A percentile compares a stretch with the other conserved stretches of the same genome.
Conservation (phyloP, 2,888 invertebrate species). For the Diploptera punctata region DNA sequence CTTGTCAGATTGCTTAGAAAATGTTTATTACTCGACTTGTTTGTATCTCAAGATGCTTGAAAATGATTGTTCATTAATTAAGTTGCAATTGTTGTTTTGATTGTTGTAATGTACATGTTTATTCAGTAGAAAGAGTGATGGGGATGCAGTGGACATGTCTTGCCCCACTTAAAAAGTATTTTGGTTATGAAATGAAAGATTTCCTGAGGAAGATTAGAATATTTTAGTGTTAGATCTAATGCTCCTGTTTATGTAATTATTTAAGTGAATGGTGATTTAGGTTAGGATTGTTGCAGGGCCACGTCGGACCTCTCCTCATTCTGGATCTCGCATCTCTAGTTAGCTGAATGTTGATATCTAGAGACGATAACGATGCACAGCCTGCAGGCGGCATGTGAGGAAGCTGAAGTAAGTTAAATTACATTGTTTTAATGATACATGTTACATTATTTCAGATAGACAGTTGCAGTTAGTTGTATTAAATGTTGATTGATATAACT, state of each 20-base stretch:
- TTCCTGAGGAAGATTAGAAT: neutral
- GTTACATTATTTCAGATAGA: too few species aligned
- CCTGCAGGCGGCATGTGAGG: slow-evolving; percentile 70
- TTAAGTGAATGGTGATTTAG: too few species aligned
- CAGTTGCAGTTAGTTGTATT: too few species aligned
- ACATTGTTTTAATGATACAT: too few species aligned
- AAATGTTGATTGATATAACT: too few species aligned
- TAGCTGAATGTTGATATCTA: slow-evolving; percentile 57
- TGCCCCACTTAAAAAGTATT: slow-evolving; percentile 14
- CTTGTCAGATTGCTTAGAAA: slow-evolving; percentile 51
- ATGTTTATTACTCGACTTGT: neutral
- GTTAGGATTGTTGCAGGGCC: too few species aligned
- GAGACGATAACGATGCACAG: slow-evolving; percentile 66
- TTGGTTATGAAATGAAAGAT: neutral
- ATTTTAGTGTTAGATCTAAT: slow-evolving; percentile 15
- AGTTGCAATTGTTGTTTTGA: neutral
- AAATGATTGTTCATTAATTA: neutral
- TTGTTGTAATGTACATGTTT: neutral
- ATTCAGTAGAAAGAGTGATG: neutral
- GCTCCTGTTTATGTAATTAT: neutral
- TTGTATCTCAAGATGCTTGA: neutral
- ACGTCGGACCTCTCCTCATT: too few species aligned
- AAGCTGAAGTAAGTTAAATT: slow-evolving; percentile 70
- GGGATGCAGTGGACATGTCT: neutral
- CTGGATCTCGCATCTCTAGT: slow-evolving; percentile 48